Base-by-base conservation (phyloP, 2,113 vertebrate genomes). In the Chauna torquata region DNA sequence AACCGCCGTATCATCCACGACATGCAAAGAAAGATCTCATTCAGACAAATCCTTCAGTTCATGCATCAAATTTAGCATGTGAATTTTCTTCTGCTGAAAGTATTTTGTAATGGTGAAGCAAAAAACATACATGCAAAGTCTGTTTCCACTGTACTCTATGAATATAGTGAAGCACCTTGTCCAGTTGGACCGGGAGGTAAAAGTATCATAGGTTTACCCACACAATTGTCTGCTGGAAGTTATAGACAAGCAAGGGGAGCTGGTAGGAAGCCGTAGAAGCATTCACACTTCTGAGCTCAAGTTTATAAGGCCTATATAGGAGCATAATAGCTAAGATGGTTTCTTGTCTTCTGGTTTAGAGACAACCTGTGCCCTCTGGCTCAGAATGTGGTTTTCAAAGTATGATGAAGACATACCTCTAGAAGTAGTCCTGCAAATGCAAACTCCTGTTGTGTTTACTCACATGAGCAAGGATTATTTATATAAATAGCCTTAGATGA, bases 251-350 rank as follows among this genome's bases (percentile, higher is more conserved):
- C 12, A 42, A 72, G 42, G 9, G 23, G 32, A 34, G 16, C 68
- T 0, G 0, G 4, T 18, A 86, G 30, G 30, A 66, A 72, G 5
- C 5, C 65, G 8, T 17, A 8, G 8, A 40, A 88, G 8, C 12
- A 42, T 9, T 5, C 7, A 38, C 8, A 6, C 1, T 78, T 77
- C 59, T 50, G 11, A 95, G 16, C 11, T 83, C 13, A 61, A 8
- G 30, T 65, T 88, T 61, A 5, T 49, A 50, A 44, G 12, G 3
- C 9, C 57, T 79, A 79, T 44, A 24, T 11, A 50, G 4, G 4
- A 65, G 9, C 1, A 0, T 16, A 61, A 36, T 4, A 72, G 2
- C 6, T 70, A 86, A 61, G 22, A 24, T 3, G 2, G 2, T 52
- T 81, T 70, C 7, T 50, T 61, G 42, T 7, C 30, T 61, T 23